Evolutionary conservation across 2,888 invertebrate species (phyloP).

Genomic region (Crematogaster levior): DNA sequence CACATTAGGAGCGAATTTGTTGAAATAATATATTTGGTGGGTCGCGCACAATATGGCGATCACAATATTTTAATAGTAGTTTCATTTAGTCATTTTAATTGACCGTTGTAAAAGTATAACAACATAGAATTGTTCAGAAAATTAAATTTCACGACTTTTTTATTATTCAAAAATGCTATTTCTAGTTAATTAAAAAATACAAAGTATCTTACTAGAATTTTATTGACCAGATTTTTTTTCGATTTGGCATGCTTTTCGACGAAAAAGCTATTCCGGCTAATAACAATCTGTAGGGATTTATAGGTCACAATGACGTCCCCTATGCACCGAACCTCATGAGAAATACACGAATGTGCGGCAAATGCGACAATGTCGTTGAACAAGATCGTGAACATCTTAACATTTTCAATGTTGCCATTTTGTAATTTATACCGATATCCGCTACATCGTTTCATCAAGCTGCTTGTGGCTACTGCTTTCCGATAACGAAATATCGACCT

Average conservation of each 20-base stretch:
- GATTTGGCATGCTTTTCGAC: slow-evolving; percentile 8
- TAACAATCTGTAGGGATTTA: slow-evolving; percentile 15
- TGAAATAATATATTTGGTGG: neutral
- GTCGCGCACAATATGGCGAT: neutral
- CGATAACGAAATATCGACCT: slow-evolving; percentile 72
- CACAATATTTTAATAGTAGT: too few species aligned
- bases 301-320: neutral
- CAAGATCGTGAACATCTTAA: slow-evolving; percentile 51
- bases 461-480: slow-evolving; percentile 64
- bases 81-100: too few species aligned
- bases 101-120: neutral
- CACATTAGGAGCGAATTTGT: slow-evolving; percentile 14
- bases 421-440: slow-evolving; percentile 71
- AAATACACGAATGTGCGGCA: slow-evolving; percentile 10
- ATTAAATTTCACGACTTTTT: neutral
- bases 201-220: neutral
- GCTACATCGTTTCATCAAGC: slow-evolving; percentile 64
- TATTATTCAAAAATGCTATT: neutral
- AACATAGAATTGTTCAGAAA: neutral
- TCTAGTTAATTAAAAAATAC: neutral
- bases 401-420: slow-evolving; percentile 41
- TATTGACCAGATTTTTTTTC: neutral
- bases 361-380: slow-evolving; percentile 5
- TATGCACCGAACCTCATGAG: slow-evolving; percentile 33
- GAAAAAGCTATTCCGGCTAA: slow-evolving; percentile 1